Base-by-base conservation (phyloP, 2,888 invertebrate genomes). In the Nowickia ferox region DNA sequence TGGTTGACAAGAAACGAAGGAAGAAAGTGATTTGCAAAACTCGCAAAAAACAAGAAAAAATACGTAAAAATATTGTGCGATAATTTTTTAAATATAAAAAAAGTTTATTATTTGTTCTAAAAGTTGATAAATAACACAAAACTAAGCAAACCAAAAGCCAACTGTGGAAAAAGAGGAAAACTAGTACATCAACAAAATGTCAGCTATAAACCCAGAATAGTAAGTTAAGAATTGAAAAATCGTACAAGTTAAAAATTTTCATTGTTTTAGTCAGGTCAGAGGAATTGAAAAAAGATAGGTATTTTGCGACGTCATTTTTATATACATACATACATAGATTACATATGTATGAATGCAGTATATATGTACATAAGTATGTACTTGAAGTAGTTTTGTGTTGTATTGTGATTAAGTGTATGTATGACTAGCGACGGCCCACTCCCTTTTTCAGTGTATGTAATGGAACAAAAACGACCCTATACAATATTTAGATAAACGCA, bases 181-280 rank as follows among this genome's bases (percentile, higher is more conserved):
- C n/a, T 40, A 63, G 72, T 42, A 66, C 53, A 61, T 71, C 46
- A 63, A 79, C 87, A 89, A 90, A 90, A 93, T 93, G 93, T 93
- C 93, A 88, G 93, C 93, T 88, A 96, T 96, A 96, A 96, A 96
- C 95, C 96, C 96, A 90, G 96, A 96, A 95, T 96, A 96, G 96
- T 96, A 94, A 96, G 96, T 93, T 88, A 85, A 82, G 77, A 71
- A 51, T 89, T 63, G 81, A 15, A 61, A 66, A 74, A n/a, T 55
- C 10, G 2, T 17, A 51, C 1, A 78, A 75, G 46, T 55, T 57
- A 17, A 72, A 38, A 22, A 65, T 69, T 40, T 72, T 63, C 51
- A 71, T 76, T 74, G 55, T 65, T 55, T 30, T 80, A 53, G 42
- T 57, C 57, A 51, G 46, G 69, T 76, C 66, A 44, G 53, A 72